phyloP scores from a whole-genome alignment of 2,113 vertebrate species.

The Nanorana parkeri region DNA sequence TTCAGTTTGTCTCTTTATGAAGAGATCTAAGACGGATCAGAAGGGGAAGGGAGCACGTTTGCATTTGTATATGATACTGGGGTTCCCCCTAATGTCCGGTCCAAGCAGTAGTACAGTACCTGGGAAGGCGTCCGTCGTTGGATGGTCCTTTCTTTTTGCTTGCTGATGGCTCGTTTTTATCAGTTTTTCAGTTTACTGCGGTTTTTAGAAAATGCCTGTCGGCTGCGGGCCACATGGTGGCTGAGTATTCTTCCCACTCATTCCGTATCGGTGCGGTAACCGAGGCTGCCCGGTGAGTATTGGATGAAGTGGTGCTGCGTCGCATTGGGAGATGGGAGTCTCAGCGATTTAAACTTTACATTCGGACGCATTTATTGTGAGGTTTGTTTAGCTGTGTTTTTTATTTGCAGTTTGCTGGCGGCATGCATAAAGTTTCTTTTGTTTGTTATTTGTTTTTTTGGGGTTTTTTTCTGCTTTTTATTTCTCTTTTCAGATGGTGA shows the following conservation, averaged over 20 bases:
- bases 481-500: background rate
- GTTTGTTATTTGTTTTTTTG: background rate
- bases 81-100: background rate
- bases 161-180: background rate
- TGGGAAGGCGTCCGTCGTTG: background rate
- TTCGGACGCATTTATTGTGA: background rate
- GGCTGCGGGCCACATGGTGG: background rate
- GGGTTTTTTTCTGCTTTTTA: background rate
- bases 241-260: background rate
- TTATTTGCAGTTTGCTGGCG: background rate
- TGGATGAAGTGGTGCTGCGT: background rate
- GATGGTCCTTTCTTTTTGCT: background rate
- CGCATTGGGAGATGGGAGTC: background rate
- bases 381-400: background rate
- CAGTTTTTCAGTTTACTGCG: background rate
- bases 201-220: background rate
- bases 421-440: background rate
- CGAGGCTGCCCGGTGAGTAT: too few species aligned
- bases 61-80: background rate
- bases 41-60: too few species aligned
- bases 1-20: background rate
- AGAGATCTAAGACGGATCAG: background rate
- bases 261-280: background rate
- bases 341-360: background rate
- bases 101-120: background rate